A percentile compares a stretch with the other conserved stretches of the same genome.
These are phyloP conservation scores for Callopanchax toddi DNA, from an alignment of 2,113 vertebrate genomes.

Conservation along the genomic window DNA sequence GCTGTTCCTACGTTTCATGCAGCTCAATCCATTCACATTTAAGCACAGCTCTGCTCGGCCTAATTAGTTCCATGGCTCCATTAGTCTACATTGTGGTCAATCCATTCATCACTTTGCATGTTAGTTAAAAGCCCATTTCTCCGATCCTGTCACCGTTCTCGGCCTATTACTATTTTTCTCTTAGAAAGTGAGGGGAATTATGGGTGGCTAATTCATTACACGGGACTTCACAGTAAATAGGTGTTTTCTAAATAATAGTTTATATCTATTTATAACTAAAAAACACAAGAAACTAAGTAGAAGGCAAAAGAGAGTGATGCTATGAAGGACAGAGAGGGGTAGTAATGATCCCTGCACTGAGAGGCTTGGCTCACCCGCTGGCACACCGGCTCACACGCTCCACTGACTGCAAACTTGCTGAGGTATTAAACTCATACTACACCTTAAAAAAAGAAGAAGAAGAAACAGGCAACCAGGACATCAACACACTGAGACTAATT, in stretches of 20 bases:
- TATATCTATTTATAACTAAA: too few species aligned
- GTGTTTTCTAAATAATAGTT: too few species aligned
- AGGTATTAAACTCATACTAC: constrained; percentile 75
- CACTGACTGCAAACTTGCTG: constrained; percentile 74
- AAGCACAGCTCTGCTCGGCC: constrained; percentile 77
- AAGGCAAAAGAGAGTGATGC: constrained; percentile 29
- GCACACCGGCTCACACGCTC: constrained; percentile 74
- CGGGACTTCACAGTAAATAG: too few species aligned
- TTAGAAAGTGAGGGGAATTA: constrained; percentile 38
- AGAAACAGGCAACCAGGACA: constrained; percentile 63
- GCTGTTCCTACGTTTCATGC: constrained; percentile 63
- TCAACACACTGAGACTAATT: constrained; percentile 72
- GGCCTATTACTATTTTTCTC: constrained; percentile 55
- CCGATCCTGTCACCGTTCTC: constrained; percentile 63
- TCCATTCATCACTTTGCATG: constrained; percentile 81
- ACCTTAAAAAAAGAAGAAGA: constrained; percentile 45
- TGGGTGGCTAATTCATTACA: constrained; percentile 9
- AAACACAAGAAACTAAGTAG: constrained; percentile 21
- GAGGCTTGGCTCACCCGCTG: constrained; percentile 77
- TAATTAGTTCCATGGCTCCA: constrained; percentile 83
- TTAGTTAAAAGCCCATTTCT: constrained; percentile 78
- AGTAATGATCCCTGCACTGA: constrained; percentile 79
- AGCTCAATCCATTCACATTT: constrained; percentile 83
- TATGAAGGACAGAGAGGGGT: constrained; percentile 50
- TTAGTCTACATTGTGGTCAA: constrained; percentile 80